A percentile compares a stretch with the other conserved stretches of the same genome.
Conservation (phyloP, 2,888 invertebrate species). For the Acrobasis suavella region DNA sequence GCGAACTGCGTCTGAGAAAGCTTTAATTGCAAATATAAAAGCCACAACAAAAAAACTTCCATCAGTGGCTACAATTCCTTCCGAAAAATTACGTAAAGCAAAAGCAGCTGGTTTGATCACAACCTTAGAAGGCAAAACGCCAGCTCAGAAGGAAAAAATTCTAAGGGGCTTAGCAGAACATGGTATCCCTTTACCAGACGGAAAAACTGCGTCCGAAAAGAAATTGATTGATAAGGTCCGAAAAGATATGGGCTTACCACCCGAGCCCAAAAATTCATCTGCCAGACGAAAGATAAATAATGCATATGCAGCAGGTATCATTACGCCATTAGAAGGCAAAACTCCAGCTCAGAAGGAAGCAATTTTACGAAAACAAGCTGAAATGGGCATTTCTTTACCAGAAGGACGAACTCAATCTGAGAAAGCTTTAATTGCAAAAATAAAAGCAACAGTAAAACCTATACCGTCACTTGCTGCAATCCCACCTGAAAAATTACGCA, state of each 20-base stretch:
- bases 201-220: conserved; percentile 15
- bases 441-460: conserved; percentile 33
- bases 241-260: too few species aligned
- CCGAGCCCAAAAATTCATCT: too few species aligned
- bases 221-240: background rate
- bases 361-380: background rate
- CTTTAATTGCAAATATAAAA: conserved; percentile 34
- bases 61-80: too few species aligned
- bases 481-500: conserved; percentile 30
- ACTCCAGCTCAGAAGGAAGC: background rate
- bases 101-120: conserved; percentile 25
- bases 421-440: conserved; percentile 33
- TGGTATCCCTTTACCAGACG: conserved; percentile 18
- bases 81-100: conserved; percentile 12
- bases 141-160: conserved; percentile 24
- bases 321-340: too few species aligned
- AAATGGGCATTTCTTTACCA: conserved; percentile 24
- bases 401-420: conserved; percentile 36
- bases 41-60: background rate
- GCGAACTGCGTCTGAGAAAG: conserved; percentile 38
- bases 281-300: too few species aligned
- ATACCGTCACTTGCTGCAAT: conserved; percentile 21
- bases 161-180: background rate
- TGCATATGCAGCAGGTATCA: too few species aligned
- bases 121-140: conserved; percentile 33